Conservation (phyloP, 2,113 vertebrate species). For the Glaucomys volans region DNA sequence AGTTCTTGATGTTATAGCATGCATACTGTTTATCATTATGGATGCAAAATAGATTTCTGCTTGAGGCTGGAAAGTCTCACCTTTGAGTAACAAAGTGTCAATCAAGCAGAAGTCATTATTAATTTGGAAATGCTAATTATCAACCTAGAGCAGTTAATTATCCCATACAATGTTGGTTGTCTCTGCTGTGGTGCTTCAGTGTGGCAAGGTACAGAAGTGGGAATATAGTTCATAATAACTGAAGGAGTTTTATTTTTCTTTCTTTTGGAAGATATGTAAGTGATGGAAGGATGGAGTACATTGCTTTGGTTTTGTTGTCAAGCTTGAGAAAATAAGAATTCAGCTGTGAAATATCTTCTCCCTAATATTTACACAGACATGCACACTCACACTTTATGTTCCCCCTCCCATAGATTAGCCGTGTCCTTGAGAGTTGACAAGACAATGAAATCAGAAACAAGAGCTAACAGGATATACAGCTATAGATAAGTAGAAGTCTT, state of each 20-base stretch:
- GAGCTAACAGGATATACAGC: neutral
- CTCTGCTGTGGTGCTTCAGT: neutral
- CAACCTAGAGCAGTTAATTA: slow-evolving; percentile 17
- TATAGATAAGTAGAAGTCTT: neutral
- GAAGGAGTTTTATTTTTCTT: neutral
- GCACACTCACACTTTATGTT: neutral
- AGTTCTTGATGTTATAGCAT: neutral
- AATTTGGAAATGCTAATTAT: neutral
- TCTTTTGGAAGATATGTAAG: neutral
- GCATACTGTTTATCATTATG: neutral
- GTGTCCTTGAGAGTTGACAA: neutral
- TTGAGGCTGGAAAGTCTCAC: neutral
- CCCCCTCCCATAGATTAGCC: neutral
- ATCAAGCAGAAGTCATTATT: neutral
- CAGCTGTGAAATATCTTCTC: neutral
- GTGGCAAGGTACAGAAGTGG: neutral
- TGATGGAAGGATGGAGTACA: neutral
- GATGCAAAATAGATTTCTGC: neutral
- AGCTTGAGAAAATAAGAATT: slow-evolving; percentile 17
- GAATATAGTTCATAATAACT: neutral
- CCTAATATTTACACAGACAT: neutral
- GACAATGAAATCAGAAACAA: slow-evolving; percentile 1
- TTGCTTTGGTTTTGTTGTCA: neutral
- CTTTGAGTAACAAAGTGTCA: neutral
- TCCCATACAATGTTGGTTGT: neutral